These are phyloP conservation scores for Eulemur albifrons DNA, from an alignment of 2,797 vertebrate species.

Conservation along the genomic window DNA sequence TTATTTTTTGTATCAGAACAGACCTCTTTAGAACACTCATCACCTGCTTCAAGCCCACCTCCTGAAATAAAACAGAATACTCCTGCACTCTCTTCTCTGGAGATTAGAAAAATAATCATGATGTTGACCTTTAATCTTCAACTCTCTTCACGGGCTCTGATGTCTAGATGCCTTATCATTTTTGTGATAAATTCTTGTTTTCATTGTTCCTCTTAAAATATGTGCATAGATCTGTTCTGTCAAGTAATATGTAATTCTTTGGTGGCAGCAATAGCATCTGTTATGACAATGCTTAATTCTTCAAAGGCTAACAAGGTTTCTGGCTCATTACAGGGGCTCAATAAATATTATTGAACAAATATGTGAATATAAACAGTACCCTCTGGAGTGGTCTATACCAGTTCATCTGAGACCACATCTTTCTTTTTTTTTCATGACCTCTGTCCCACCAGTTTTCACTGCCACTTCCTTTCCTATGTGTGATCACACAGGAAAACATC, in stretches of 20 bases:
- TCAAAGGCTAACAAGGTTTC: not conserved
- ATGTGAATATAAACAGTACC: not conserved
- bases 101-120: not conserved
- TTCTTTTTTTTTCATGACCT: constrained; percentile 39
- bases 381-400: not conserved
- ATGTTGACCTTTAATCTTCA: not conserved
- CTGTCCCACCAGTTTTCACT: not conserved
- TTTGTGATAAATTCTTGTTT: constrained; percentile 3
- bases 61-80: constrained; percentile 22
- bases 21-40: not conserved
- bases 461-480: constrained; percentile 48
- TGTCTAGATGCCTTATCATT: not conserved
- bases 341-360: not conserved
- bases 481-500: constrained; percentile 47
- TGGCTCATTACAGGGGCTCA: not conserved
- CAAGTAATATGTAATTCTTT: not conserved
- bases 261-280: not conserved
- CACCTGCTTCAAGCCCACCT: not conserved
- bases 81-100: not conserved
- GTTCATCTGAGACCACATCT: constrained; percentile 27
- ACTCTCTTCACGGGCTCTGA: not conserved
- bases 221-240: not conserved
- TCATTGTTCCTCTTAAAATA: constrained; percentile 31
- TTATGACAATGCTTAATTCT: not conserved
- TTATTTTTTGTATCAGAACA: not conserved